Evolutionary conservation across 2,113 vertebrate genomes (phyloP), one percentile per base, ranked within the genome.

Genomic region (Geothlypis trichas): DNA sequence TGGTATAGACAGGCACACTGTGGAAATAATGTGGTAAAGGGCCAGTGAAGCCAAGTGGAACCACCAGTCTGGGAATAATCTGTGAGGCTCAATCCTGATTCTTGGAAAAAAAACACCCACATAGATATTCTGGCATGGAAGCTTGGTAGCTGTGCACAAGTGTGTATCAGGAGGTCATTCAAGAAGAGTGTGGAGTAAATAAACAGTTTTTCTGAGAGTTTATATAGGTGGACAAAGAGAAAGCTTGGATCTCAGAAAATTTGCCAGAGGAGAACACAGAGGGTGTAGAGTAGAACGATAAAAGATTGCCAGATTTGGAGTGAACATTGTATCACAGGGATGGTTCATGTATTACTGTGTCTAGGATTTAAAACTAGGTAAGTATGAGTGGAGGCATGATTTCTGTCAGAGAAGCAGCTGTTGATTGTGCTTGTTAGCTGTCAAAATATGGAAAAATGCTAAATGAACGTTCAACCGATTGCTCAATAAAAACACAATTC

Each of bases 401-500:
- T 89, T 44, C 52, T 86, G 57, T 87, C 68, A 65, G 76, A 77
- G 67, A 95, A 86, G 24, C 76, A 91, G 91, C 89, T 96, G 95
- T 90, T 93, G 91, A 82, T 94, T 93, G 73, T 94, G 71, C 66
- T 95, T 52, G 84, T 91, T 82, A 91, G 52, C 89, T 89, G 76
- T 93, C 80, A 95, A 95, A 95, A 92, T 89, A 78, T 1, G 41
- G 52, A 81, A 92, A 87, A 94, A 95, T 79, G 73, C 81, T 95
- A 77, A 95, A 89, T 78, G 91, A 95, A 93, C 30, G 3, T 89
- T 95, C 80, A 89, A 20, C 77, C 91, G 85, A 95, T 96, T 90
- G 94, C 91, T 93, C 83, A 84, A 88, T 90, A 85, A 92, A 95
- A 89, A 92, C 84, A 84, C 90, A 92, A 75, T 89, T 93, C 89